Percentiles rank a stretch among this genome's conserved stretches.
phyloP scores from a whole-genome alignment of 2,888 invertebrate species.

The Fragum sueziense region DNA sequence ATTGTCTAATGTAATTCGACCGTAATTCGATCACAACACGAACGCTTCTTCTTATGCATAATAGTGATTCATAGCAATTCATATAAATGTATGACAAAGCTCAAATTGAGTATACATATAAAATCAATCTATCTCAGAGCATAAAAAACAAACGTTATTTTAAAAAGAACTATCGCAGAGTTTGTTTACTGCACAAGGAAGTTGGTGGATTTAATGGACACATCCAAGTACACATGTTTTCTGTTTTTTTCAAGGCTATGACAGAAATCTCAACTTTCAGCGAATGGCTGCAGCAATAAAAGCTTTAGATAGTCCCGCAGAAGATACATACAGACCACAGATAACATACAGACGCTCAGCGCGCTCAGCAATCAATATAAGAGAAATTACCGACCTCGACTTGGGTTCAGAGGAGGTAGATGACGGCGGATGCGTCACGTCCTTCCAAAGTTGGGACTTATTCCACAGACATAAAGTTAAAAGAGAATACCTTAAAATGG shows the following conservation, averaged over 20 bases:
- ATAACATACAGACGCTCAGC: neutral
- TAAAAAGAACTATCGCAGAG: no score
- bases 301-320: neutral
- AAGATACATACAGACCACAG: neutral
- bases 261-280: conserved; percentile 32
- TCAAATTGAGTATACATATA: no score
- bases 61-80: no score
- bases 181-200: no score
- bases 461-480: neutral
- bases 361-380: neutral
- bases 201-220: no score
- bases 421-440: neutral
- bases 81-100: no score
- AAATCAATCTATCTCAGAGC: no score
- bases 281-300: conserved; percentile 33
- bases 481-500: neutral
- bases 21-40: no score
- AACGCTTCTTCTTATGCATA: no score
- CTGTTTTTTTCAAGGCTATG: conserved; percentile 18
- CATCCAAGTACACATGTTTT: no score
- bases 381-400: neutral
- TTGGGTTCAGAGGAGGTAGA: neutral
- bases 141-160: no score
- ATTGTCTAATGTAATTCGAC: no score
- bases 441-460: neutral